Evolutionary conservation across 2,888 invertebrate genomes (phyloP).

Genomic region (Diaprepes abbreviatus): DNA sequence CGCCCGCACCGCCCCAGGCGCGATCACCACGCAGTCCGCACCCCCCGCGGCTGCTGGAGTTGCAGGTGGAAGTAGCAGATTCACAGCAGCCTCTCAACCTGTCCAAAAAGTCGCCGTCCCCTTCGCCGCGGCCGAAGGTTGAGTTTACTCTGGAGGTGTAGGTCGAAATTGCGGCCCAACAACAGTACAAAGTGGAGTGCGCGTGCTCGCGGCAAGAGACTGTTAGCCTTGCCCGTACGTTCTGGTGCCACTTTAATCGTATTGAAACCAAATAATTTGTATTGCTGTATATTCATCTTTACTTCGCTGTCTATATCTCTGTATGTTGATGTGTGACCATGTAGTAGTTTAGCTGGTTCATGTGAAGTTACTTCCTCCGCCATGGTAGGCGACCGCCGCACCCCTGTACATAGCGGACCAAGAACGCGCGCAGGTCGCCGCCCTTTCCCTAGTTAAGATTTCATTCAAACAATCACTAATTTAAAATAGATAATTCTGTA

Average conservation of each 20-base stretch:
- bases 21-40: conserved; percentile 67
- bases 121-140: conserved; percentile 77
- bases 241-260: conserved; percentile 67
- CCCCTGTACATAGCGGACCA: conserved; percentile 67
- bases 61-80: conserved; percentile 88
- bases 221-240: conserved; percentile 51
- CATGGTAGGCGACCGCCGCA: conserved; percentile 62
- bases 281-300: conserved; percentile 62
- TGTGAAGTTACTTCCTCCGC: conserved; percentile 64
- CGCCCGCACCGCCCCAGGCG: conserved; percentile 63
- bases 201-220: conserved; percentile 51
- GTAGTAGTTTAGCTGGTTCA: conserved; percentile 57
- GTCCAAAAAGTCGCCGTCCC: conserved; percentile 86
- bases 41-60: conserved; percentile 72
- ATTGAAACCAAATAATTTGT: conserved; percentile 70
- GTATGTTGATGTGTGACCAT: conserved; percentile 61
- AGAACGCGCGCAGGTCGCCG: conserved; percentile 55
- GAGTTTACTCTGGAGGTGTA: conserved; percentile 67
- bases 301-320: conserved; percentile 58
- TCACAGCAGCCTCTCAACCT: conserved; percentile 89
- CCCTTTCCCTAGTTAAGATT: conserved; percentile 65
- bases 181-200: conserved; percentile 65
- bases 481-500: conserved; percentile 61
- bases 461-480: conserved; percentile 72
- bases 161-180: conserved; percentile 48